These are phyloP conservation scores for Lampropteryx suffumata DNA, from an alignment of 2,888 invertebrate species.

Conservation along the genomic window DNA sequence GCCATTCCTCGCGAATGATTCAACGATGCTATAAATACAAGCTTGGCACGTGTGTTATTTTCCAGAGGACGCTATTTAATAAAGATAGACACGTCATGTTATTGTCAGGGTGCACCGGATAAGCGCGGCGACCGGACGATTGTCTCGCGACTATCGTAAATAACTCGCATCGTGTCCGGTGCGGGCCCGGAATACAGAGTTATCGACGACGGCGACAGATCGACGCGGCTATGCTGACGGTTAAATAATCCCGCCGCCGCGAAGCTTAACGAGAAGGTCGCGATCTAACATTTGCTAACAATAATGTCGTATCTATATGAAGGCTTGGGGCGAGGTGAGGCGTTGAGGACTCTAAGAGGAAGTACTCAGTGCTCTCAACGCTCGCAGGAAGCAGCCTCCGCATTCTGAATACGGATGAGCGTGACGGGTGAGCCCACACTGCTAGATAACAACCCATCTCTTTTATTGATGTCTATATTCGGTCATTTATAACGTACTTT, in stretches of 20 bases:
- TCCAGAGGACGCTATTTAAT: constrained; percentile 74
- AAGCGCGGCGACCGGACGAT: constrained; percentile 74
- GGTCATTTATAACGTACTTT: constrained; percentile 43
- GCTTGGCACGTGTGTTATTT: constrained; percentile 70
- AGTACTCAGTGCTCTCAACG: constrained; percentile 46
- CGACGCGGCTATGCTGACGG: too few relatives aligned
- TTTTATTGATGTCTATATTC: constrained; percentile 45
- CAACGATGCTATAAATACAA: constrained; percentile 66
- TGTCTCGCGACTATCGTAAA: constrained; percentile 80
- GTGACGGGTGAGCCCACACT: constrained; percentile 50
- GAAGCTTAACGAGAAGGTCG: constrained; percentile 25
- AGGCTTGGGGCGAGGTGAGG: neutral
- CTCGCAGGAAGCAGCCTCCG: constrained; percentile 72
- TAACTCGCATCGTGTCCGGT: constrained; percentile 77
- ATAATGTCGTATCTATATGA: constrained; percentile 2
- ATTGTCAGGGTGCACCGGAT: constrained; percentile 79
- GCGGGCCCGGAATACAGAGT: constrained; percentile 72
- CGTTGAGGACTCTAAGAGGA: neutral
- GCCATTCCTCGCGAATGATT: constrained; percentile 61
- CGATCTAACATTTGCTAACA: constrained; percentile 24
- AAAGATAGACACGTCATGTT: constrained; percentile 78
- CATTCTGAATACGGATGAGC: constrained; percentile 75
- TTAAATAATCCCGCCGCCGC: too few relatives aligned
- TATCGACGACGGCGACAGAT: constrained; percentile 50
- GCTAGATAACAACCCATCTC: constrained; percentile 36